Percentiles rank a stretch among this genome's conserved stretches.
These are phyloP conservation scores for Pandemis cinnamomeana DNA, from an alignment of 2,888 invertebrate genomes.

Conservation along the genomic window DNA sequence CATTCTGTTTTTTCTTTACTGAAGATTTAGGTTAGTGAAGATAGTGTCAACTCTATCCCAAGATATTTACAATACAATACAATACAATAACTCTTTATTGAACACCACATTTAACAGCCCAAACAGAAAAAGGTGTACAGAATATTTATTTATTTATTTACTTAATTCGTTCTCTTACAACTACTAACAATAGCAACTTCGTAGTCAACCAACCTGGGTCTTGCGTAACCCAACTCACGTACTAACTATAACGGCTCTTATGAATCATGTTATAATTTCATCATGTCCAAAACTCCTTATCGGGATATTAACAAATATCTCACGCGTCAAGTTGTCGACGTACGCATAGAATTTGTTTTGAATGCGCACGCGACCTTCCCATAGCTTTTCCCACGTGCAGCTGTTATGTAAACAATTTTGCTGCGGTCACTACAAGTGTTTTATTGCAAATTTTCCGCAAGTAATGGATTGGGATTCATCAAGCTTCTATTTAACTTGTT, in stretches of 20 bases:
- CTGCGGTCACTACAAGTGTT: background rate
- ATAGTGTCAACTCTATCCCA: too few relatives aligned
- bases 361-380: slow-evolving; percentile 36
- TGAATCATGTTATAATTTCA: slow-evolving; percentile 35
- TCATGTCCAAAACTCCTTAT: slow-evolving; percentile 30
- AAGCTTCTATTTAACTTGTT: too few relatives aligned
- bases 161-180: background rate
- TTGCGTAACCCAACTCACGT: slow-evolving; percentile 21
- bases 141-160: too few relatives aligned
- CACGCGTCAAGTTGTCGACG: slow-evolving; percentile 37
- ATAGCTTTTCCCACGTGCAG: slow-evolving; percentile 38
- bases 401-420: slow-evolving; percentile 30
- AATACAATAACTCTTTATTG: too few relatives aligned
- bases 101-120: too few relatives aligned
- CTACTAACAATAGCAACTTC: background rate
- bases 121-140: too few relatives aligned
- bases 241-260: slow-evolving; percentile 13
- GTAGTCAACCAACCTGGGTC: background rate
- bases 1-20: too few relatives aligned
- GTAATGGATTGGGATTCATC: background rate
- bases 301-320: slow-evolving; percentile 39
- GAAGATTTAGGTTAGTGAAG: too few relatives aligned
- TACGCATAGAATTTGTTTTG: slow-evolving; percentile 21
- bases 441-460: background rate
- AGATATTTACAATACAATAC: too few relatives aligned